Conservation (phyloP, 1,140 invertebrate species). For the Drosophila parvula region DNA sequence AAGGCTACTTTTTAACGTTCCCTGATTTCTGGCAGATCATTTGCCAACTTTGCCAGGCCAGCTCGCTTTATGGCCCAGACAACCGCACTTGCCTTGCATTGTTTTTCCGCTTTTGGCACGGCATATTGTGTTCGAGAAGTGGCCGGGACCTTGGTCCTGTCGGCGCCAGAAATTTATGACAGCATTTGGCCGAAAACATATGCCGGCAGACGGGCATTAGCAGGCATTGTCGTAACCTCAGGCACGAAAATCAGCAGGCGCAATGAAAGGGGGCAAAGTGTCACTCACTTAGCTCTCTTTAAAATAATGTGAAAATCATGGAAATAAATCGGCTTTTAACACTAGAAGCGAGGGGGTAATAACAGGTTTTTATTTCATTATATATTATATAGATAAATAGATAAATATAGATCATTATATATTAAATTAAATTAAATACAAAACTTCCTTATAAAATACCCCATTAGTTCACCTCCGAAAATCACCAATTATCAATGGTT, state of each 20-base stretch:
- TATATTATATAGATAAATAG: too few relatives aligned
- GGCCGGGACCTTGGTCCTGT: constrained; percentile 48
- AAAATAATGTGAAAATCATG: constrained; percentile 27
- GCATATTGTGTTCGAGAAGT: constrained; percentile 62
- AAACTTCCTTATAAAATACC: background rate
- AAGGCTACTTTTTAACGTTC: constrained; percentile 64
- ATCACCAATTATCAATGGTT: too few relatives aligned
- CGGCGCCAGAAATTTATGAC: constrained; percentile 72
- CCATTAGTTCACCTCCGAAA: too few relatives aligned
- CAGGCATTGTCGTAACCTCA: constrained; percentile 60
- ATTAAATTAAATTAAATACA: background rate
- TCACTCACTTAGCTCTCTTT: constrained; percentile 3
- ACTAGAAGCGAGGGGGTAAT: background rate
- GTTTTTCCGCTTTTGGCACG: constrained; percentile 63
- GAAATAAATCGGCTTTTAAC: constrained; percentile 18
- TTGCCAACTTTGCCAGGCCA: constrained; percentile 66
- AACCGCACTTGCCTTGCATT: constrained; percentile 65
- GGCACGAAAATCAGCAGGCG: background rate
- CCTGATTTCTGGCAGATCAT: constrained; percentile 80
- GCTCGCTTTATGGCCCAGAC: constrained; percentile 23
- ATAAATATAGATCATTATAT: too few relatives aligned
- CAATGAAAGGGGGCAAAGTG: background rate
- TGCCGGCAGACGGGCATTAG: constrained; percentile 77
- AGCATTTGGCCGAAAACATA: constrained; percentile 81
- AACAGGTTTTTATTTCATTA: too few relatives aligned